Conservation (phyloP, 2,797 vertebrate genomes). For the Alfaro cultratus region DNA sequence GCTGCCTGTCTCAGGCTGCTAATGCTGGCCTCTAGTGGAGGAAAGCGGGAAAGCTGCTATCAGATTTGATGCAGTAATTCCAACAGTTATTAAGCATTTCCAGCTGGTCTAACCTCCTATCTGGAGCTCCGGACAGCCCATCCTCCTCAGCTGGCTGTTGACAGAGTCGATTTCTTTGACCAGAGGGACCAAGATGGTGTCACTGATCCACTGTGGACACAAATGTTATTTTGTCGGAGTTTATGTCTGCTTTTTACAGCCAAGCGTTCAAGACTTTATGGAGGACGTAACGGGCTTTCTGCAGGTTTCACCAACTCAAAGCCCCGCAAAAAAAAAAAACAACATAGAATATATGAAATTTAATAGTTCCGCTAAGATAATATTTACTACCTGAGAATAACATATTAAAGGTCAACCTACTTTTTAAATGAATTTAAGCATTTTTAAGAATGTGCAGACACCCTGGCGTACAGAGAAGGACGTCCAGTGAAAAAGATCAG, state of each 20-base stretch:
- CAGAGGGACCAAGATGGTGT: slow-evolving; percentile 93
- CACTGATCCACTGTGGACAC: slow-evolving; percentile 91
- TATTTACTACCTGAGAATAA: too few species aligned
- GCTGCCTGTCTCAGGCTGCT: slow-evolving; percentile 96
- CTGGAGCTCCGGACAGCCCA: slow-evolving; percentile 95
- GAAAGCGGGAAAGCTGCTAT: neutral
- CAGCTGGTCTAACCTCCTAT: slow-evolving; percentile 87
- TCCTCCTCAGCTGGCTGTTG: slow-evolving; percentile 92
- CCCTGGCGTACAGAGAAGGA: too few species aligned
- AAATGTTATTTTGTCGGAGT: neutral
- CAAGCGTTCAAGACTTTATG: too few species aligned
- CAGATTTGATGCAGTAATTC: neutral
- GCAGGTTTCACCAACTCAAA: too few species aligned
- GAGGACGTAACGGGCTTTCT: neutral
- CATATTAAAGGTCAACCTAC: too few species aligned
- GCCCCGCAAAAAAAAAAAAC: too few species aligned
- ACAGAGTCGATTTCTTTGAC: slow-evolving; percentile 93
- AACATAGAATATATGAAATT: too few species aligned
- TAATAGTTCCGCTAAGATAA: too few species aligned
- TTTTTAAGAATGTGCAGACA: too few species aligned
- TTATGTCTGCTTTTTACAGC: neutral
- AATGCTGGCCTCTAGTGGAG: slow-evolving; percentile 89
- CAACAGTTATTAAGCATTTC: neutral
- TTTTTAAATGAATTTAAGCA: too few species aligned
- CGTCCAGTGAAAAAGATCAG: neutral